Conservation (phyloP, 2,888 invertebrate genomes). For the Linyphia triangularis region DNA sequence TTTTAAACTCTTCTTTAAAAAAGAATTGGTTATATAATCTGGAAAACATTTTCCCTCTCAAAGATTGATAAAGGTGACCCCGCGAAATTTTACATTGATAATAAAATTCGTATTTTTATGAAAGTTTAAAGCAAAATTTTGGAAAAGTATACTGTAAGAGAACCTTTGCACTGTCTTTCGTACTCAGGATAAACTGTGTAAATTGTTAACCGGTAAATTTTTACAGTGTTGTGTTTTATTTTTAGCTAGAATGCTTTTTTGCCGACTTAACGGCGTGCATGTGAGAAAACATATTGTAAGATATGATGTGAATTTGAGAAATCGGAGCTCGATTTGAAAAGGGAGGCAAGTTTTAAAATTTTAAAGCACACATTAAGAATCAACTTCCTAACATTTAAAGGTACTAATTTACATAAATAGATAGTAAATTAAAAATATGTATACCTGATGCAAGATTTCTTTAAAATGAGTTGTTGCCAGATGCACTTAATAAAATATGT, state of each 20-base stretch:
- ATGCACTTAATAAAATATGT: not conserved
- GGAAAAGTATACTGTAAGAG: not conserved
- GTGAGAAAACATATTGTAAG: conserved; percentile 48
- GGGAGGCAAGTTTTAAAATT: not conserved
- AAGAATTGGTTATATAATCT: not conserved
- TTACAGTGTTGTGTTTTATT: not conserved
- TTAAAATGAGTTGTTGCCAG: conserved; percentile 35
- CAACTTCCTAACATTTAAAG: not conserved
- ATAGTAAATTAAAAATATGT: conserved; percentile 40
- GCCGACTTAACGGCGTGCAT: conserved; percentile 49
- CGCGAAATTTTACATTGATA: not conserved
- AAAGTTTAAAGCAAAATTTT: not conserved
- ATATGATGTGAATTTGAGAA: not conserved
- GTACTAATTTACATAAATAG: conserved; percentile 21
- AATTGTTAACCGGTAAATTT: not conserved
- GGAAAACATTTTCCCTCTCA: not conserved
- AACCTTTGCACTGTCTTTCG: not conserved
- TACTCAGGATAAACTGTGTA: not conserved
- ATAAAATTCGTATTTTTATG: not conserved
- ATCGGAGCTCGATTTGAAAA: not conserved
- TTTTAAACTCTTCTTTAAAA: not conserved
- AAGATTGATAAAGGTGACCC: conserved; percentile 25
- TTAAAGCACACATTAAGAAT: not conserved
- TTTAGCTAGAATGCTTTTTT: not conserved
- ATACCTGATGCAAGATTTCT: conserved; percentile 38